phyloP scores from a whole-genome alignment of 2,888 invertebrate genomes.

The Boloria selene region DNA sequence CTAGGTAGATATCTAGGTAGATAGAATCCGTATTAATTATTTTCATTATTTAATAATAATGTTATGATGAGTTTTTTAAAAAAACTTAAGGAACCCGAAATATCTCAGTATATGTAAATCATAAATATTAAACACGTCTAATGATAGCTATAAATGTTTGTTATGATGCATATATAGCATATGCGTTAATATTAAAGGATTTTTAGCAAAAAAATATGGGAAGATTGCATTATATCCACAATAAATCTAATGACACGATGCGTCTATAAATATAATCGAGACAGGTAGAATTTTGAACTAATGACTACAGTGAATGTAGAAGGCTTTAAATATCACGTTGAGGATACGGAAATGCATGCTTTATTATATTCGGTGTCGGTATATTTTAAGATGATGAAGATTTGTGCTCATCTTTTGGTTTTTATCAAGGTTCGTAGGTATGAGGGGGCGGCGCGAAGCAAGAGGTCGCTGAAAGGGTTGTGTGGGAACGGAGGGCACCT shows the following conservation, averaged over 20 bases:
- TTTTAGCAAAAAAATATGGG: slow-evolving; percentile 58
- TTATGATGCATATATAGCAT: neutral
- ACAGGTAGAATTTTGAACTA: slow-evolving; percentile 80
- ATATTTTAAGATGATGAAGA: slow-evolving; percentile 44
- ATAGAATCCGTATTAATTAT: too few species aligned
- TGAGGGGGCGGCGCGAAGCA: slow-evolving; percentile 57
- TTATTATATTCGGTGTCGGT: slow-evolving; percentile 34
- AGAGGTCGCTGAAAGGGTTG: slow-evolving; percentile 79
- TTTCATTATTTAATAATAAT: too few species aligned
- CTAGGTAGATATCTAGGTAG: too few species aligned
- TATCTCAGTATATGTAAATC: too few species aligned
- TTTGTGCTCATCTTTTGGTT: slow-evolving; percentile 48
- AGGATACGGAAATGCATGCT: slow-evolving; percentile 37
- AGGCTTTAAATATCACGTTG: slow-evolving; percentile 45
- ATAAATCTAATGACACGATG: slow-evolving; percentile 82
- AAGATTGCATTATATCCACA: slow-evolving; percentile 80
- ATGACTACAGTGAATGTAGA: slow-evolving; percentile 51
- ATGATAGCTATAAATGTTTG: too few species aligned
- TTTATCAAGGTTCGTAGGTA: slow-evolving; percentile 62
- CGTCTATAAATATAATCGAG: slow-evolving; percentile 77
- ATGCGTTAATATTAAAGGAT: neutral
- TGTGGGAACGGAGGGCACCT: slow-evolving; percentile 83
- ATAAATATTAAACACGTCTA: too few species aligned
- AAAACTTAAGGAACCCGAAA: too few species aligned
- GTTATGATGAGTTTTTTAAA: too few species aligned